Conservation (phyloP, 92 coral and sea anemone genomes). For the Muricea muricata region DNA sequence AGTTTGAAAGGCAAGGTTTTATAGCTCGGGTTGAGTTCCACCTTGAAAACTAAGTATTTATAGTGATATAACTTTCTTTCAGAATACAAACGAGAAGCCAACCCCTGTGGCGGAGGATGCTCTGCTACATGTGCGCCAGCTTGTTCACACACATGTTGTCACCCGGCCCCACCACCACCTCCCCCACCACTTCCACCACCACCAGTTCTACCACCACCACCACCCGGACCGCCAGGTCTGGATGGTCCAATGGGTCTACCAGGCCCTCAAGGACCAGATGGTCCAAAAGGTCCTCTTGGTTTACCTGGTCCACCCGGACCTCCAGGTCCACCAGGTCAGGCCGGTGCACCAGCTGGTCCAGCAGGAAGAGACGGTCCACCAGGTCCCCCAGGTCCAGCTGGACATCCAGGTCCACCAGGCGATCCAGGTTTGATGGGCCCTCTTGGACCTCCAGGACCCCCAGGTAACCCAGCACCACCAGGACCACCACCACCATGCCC, state of each 20-base stretch:
- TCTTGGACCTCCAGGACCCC: slow-evolving; percentile 89
- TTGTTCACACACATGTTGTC: slow-evolving; percentile 89
- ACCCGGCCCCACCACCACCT: slow-evolving; percentile 93
- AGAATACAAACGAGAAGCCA: slow-evolving; percentile 76
- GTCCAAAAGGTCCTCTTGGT: slow-evolving; percentile 99
- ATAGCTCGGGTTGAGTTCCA: too few relatives aligned
- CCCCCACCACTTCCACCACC: slow-evolving; percentile 94
- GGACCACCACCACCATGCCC: slow-evolving; percentile 99
- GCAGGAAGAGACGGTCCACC: slow-evolving; percentile 99
- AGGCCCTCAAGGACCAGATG: slow-evolving; percentile 98
- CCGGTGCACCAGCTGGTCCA: slow-evolving; percentile 99
- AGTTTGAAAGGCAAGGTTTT: too few relatives aligned
- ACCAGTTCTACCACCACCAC: slow-evolving; percentile 99
- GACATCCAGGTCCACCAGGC: slow-evolving; percentile 99
- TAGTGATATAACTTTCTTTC: neutral
- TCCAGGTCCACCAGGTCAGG: slow-evolving; percentile 96
- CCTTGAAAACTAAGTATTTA: neutral
- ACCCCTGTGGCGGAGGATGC: slow-evolving; percentile 89
- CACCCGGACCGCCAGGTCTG: slow-evolving; percentile 99
- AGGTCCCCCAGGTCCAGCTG: slow-evolving; percentile 99
- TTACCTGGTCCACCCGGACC: slow-evolving; percentile 98
- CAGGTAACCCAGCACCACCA: slow-evolving; percentile 99
- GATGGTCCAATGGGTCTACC: slow-evolving; percentile 99
- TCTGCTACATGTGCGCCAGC: slow-evolving; percentile 83
- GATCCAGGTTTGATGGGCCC: slow-evolving; percentile 98